phyloP scores from a whole-genome alignment of 2,797 vertebrate genomes.

The Cryptoblepharus egeriae region DNA sequence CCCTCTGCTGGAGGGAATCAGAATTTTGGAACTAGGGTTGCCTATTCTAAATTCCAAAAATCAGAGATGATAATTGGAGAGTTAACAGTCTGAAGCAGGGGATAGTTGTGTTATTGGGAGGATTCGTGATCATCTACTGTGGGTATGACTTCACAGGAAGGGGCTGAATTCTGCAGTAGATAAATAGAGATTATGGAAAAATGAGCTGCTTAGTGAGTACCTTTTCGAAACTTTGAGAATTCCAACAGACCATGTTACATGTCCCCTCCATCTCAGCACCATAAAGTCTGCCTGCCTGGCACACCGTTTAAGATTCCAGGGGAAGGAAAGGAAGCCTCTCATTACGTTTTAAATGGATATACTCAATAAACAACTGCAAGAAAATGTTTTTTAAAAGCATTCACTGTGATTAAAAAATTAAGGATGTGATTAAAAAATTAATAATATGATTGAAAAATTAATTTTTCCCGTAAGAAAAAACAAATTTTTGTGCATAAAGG shows the following conservation, averaged over 20 bases:
- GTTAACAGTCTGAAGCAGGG: background rate
- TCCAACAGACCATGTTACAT: background rate
- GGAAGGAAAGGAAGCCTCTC: background rate
- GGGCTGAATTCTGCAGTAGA: background rate
- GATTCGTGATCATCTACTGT: background rate
- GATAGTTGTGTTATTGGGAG: background rate
- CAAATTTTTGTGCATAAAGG: too few species aligned
- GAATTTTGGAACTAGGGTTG: slow-evolving; percentile 23
- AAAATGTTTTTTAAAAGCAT: too few species aligned
- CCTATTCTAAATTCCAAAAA: slow-evolving; percentile 10
- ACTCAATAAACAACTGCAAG: background rate
- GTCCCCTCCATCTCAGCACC: background rate
- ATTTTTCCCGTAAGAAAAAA: too few species aligned
- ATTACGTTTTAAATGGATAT: background rate
- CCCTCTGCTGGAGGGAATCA: slow-evolving; percentile 44
- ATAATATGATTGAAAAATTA: too few species aligned
- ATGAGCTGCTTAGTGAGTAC: background rate
- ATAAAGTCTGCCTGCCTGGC: background rate
- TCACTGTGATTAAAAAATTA: too few species aligned
- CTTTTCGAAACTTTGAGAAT: background rate
- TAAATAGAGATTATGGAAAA: background rate
- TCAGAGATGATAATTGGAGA: background rate
- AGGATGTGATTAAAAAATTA: too few species aligned
- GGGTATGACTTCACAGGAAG: background rate
- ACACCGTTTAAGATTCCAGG: background rate